Percentiles rank a stretch among this genome's conserved stretches.
These are phyloP conservation scores for Crambe crambe DNA, from an alignment of 37 sponge, comb jelly and placozoan genomes.

Conservation along the genomic window DNA sequence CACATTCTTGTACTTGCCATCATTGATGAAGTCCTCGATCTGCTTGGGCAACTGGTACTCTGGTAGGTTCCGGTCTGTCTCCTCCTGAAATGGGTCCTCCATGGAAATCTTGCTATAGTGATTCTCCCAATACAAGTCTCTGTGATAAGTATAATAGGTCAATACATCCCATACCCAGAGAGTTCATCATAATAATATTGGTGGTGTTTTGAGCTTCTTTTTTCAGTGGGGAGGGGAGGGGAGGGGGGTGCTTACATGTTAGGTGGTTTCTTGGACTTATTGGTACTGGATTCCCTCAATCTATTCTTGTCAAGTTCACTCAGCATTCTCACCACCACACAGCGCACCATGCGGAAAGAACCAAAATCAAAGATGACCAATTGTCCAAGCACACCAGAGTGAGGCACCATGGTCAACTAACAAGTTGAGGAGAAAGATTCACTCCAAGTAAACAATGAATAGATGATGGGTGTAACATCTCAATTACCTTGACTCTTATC, in stretches of 20 bases:
- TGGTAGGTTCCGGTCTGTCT: slow-evolving; percentile 21
- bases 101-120: slow-evolving; percentile 21
- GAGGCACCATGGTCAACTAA: slow-evolving; percentile 50
- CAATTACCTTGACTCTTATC: neutral
- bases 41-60: slow-evolving; percentile 66
- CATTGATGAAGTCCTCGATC: slow-evolving; percentile 54
- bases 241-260: slow-evolving; percentile 25
- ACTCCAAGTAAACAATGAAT: too few relatives aligned
- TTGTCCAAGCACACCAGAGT: slow-evolving; percentile 59
- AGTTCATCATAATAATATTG: neutral
- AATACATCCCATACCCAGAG: too few relatives aligned
- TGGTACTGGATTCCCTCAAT: neutral
- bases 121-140: slow-evolving; percentile 81
- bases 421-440: neutral
- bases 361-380: slow-evolving; percentile 66
- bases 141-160: slow-evolving; percentile 7
- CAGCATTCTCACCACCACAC: slow-evolving; percentile 39
- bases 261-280: slow-evolving; percentile 3
- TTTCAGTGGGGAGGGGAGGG: too few relatives aligned
- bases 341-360: slow-evolving; percentile 35
- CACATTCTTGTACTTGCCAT: slow-evolving; percentile 70
- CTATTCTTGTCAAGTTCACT: slow-evolving; percentile 43
- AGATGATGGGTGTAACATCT: neutral
- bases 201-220: too few relatives aligned
- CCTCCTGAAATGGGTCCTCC: slow-evolving; percentile 11